A percentile compares a stretch with the other conserved stretches of the same genome.
Evolutionary conservation across 1,140 invertebrate genomes (phyloP).

Genomic region (Drosophila setifemur): DNA sequence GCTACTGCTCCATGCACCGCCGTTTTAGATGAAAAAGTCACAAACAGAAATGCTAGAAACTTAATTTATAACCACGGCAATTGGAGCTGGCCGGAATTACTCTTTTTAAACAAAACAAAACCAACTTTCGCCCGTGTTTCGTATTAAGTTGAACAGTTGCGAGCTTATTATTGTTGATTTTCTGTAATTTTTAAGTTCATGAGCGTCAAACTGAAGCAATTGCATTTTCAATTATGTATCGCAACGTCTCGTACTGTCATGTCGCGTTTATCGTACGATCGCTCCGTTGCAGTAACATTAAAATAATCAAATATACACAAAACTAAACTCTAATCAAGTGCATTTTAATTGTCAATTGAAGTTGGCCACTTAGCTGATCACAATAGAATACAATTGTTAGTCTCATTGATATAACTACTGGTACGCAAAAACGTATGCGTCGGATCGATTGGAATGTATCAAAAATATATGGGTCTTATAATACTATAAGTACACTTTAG

Average conservation of each 20-base stretch:
- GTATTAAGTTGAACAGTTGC: slow-evolving; percentile 63
- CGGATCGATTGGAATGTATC: slow-evolving; percentile 61
- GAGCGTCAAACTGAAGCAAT: slow-evolving; percentile 76
- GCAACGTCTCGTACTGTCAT: slow-evolving; percentile 44
- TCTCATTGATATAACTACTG: slow-evolving; percentile 28
- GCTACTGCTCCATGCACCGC: slow-evolving; percentile 56
- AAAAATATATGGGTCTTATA: slow-evolving; percentile 60
- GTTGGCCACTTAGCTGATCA: slow-evolving; percentile 72
- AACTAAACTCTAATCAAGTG: slow-evolving; percentile 60
- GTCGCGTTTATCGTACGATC: slow-evolving; percentile 56
- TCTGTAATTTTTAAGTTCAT: slow-evolving; percentile 76
- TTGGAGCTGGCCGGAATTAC: slow-evolving; percentile 31
- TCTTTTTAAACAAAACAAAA: slow-evolving; percentile 21
- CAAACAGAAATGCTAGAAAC: slow-evolving; percentile 31
- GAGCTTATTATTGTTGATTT: slow-evolving; percentile 80
- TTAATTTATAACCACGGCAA: slow-evolving; percentile 47
- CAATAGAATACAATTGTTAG: slow-evolving; percentile 65
- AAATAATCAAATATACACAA: slow-evolving; percentile 74
- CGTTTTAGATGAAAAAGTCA: slow-evolving; percentile 46
- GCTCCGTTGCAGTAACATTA: slow-evolving; percentile 77
- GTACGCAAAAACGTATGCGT: slow-evolving; percentile 40
- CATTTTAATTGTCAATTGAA: slow-evolving; percentile 50
- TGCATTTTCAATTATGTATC: slow-evolving; percentile 79
- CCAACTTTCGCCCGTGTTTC: slow-evolving; percentile 57
- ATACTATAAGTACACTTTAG: slow-evolving; percentile 82